Conservation (phyloP, 1,140 invertebrate genomes). For the Lepidurus packardi region DNA sequence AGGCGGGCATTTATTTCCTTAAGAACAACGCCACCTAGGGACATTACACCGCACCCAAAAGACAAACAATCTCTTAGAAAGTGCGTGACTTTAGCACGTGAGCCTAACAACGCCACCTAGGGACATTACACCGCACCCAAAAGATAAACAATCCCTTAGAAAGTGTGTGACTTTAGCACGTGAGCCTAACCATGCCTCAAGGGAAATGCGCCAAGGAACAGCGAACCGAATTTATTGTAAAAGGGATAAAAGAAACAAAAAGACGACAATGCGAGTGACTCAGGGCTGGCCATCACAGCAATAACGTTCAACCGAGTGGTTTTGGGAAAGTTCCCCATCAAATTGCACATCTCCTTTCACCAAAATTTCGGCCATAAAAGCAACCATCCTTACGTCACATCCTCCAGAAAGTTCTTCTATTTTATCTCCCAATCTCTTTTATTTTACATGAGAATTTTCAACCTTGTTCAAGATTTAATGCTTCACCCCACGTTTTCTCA, state of each 20-base stretch:
- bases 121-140: neutral
- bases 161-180: neutral
- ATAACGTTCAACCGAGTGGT: neutral
- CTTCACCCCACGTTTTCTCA: constrained; percentile 4
- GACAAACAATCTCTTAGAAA: neutral
- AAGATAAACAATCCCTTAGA: neutral
- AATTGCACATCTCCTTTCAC: neutral
- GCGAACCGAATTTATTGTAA: neutral
- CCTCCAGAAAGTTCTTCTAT: neutral
- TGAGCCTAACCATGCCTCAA: neutral
- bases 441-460: neutral
- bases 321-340: neutral
- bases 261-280: neutral
- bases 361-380: neutral
- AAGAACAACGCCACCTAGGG: neutral
- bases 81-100: neutral
- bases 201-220: neutral
- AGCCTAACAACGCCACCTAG: neutral
- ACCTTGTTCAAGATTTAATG: neutral
- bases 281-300: constrained; percentile 20
- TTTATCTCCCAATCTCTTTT: neutral
- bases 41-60: neutral
- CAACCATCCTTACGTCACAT: neutral
- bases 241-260: neutral
- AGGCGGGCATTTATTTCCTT: neutral